phyloP scores from a whole-genome alignment of 2,888 invertebrate genomes.

The Aelia acuminata region DNA sequence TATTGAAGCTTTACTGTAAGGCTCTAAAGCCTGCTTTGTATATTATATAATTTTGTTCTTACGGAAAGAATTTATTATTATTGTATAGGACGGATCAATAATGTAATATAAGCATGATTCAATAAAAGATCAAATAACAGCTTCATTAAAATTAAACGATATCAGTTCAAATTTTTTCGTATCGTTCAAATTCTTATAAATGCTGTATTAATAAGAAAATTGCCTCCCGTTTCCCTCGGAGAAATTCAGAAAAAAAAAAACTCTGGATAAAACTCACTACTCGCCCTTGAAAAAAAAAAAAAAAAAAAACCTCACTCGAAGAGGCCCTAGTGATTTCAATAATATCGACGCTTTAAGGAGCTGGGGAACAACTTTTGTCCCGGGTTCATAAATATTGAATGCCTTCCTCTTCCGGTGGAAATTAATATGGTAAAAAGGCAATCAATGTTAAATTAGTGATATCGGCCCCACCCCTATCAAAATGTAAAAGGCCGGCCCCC shows the following conservation, averaged over 20 bases:
- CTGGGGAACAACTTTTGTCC: conserved; percentile 19
- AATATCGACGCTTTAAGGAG: conserved; percentile 9
- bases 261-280: background rate
- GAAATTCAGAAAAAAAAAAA: conserved; percentile 7
- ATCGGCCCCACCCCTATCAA: background rate
- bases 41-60: no score
- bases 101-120: no score
- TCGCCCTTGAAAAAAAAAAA: background rate
- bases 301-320: conserved; percentile 12
- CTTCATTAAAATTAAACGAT: no score
- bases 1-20: no score
- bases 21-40: no score
- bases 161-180: no score
- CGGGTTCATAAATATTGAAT: conserved; percentile 26
- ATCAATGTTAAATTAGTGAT: conserved; percentile 45
- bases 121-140: no score
- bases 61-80: no score
- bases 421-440: conserved; percentile 50
- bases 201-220: conserved; percentile 30
- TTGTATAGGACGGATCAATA: no score
- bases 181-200: background rate
- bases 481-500: conserved; percentile 16
- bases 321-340: background rate
- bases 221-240: no score
- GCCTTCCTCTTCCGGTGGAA: background rate